Percentiles rank a stretch among this genome's conserved stretches.
phyloP scores from a whole-genome alignment of 2,888 invertebrate species.

The Halictus quadricinctus region DNA sequence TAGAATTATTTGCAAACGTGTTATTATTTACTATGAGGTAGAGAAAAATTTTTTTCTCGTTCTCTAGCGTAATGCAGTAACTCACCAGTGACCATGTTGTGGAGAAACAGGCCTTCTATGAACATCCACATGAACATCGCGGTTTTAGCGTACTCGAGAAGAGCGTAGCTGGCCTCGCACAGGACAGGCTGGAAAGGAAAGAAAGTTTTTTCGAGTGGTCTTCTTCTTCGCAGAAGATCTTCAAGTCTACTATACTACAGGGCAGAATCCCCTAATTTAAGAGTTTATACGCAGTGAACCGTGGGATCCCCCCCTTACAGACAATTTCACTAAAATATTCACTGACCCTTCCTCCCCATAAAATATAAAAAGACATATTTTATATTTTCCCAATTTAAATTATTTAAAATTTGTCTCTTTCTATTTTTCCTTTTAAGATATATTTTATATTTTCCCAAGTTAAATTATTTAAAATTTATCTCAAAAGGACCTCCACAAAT shows the following conservation, averaged over 20 bases:
- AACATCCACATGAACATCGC: slow-evolving; percentile 99
- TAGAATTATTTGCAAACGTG: no score
- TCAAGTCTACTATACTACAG: neutral
- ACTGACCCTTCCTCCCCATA: neutral
- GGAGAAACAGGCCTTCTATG: slow-evolving; percentile 95
- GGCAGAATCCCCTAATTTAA: slow-evolving; percentile 3
- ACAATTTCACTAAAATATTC: neutral
- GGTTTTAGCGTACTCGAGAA: slow-evolving; percentile 94
- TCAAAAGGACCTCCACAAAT: no score
- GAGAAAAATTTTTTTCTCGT: neutral
- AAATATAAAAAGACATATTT: neutral
- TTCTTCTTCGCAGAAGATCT: neutral
- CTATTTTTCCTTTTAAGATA: no score
- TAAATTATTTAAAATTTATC: no score
- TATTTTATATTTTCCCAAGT: no score
- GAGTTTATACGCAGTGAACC: neutral
- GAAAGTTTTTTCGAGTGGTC: slow-evolving; percentile 1
- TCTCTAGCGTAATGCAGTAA: neutral
- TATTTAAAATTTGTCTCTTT: no score
- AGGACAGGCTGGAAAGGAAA: slow-evolving; percentile 86
- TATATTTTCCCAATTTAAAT: no score
- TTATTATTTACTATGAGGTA: neutral
- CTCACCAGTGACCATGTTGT: slow-evolving; percentile 90
- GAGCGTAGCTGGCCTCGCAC: slow-evolving; percentile 90
- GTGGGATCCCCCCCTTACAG: neutral